Base-by-base conservation (phyloP, 1,140 invertebrate species). In the Plectrocnemia conspersa region DNA sequence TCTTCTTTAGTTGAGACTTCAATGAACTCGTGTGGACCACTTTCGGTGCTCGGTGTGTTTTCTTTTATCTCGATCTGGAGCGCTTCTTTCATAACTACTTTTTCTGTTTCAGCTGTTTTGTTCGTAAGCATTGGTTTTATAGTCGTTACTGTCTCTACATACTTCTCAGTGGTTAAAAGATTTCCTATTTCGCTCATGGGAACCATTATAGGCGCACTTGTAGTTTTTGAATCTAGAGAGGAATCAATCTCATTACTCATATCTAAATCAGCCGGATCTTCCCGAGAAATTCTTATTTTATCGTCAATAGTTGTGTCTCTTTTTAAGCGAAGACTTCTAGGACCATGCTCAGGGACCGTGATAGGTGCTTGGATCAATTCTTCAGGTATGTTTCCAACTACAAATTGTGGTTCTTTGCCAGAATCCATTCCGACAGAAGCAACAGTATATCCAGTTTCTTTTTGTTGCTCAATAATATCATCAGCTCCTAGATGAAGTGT, bases 331-430 rank as follows among this genome's bases (percentile, higher is more conserved):
- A 73, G 62, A 58, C 71, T 77, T 63, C 79, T 68, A 2, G 79
- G 79, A 4, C 79, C 79, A 64, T 81, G 78, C 64, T 81, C 79
- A 7, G 78, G 79, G 16, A 81, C 78, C 16, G 76, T 71, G 15
- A 72, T 75, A 1, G 79, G 77, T 38, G 75, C 69, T 49, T 77
- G 72, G 23, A 69, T 64, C 32, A 76, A 56, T 56, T 78, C 76
- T 62, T 78, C 76, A 10, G 76, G 76, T 36, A 77, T 66, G 63
- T 73, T 78, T 7, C 77, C 78, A n/a, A 79, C 77, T 1, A 79
- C 77, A 64, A 79, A 79, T 62, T 77, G 72, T 15, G 64, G 58
- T 23, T 63, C 52, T 61, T 70, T 73, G 22, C 73, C 66, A 33
- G 50, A 64, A 38, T 56, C 57, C 32, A 61, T 65, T 22, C 48